Evolutionary conservation across 2,113 vertebrate genomes (phyloP), one percentile per base, ranked within the genome.

Genomic region (Cisticola juncidis): DNA sequence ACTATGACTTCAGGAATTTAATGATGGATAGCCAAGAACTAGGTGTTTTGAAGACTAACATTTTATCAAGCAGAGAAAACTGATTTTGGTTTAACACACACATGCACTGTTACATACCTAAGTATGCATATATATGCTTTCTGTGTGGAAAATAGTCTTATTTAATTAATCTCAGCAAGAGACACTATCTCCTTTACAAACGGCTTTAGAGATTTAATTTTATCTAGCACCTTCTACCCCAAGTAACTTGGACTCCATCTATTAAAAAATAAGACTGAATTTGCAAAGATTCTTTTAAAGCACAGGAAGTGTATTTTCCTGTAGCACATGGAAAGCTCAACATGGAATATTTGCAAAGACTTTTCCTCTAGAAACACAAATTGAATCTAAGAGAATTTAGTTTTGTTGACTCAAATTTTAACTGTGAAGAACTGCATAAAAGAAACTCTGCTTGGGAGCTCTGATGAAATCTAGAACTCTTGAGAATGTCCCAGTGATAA

Each of bases 401-500:
- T 94, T 95, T 71, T 73, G 11, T 81, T 94, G 81, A 74, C 95
- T 97, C 47, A 23, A 17, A 80, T 76, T 26, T 53, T 57, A 42
- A 81, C 71, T 91, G 44, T 90, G 64, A 87, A 33, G 38, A 92
- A 23, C 54, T 54, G 47, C 33, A 29, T 81, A 83, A 44, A 95
- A 76, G 58, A 65, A 71, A 86, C 48, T 20, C 51, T 86, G 58
- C 84, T 77, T 90, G 65, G 65, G 74, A 95, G 56, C 31, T 91
- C 76, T 18, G 26, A 68, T 95, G 60, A 85, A 88, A 92, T 82
- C 70, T 94, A 86, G 73, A 97, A 97, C 86, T 93, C 81, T 95
- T 90, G 87, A 96, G 69, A 74, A 76, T 47, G 87, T 92, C 95
- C 83, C 40, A 89, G 14, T 86, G 80, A 95, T 97, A 97, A 95